Evolutionary conservation across 92 coral and sea anemone species (phyloP), one percentile per base, ranked within the genome.

Genomic region (Siderastrea siderea): DNA sequence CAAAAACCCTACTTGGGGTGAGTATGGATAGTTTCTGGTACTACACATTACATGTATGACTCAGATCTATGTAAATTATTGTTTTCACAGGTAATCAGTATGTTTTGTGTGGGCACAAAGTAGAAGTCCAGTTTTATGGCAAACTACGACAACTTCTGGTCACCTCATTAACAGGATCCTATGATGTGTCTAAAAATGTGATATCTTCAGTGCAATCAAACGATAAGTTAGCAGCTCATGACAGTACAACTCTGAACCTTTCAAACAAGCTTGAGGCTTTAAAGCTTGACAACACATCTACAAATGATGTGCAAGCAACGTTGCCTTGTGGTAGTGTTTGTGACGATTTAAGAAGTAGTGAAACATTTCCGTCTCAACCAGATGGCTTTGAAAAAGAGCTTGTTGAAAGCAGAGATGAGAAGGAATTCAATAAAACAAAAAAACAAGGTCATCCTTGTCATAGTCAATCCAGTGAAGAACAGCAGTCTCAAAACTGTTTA

Each of bases 81-180:
- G 26, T 88, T 79, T 74, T 87, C 47, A 43, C 78, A 97, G 99
- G 96, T 70, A 90, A 93, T n/a, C 92, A 83, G 57, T 90, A 68
- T 72, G 85, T 95, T 53, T 92, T 52, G 49, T 47, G 71, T 70
- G 95, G 93, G 1, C 90, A 94, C 62, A 58, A 69, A 68, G 72
- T 95, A 47, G 96, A 97, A 44, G 77, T 97, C 78, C 91, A 90
- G 52, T 95, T 92, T 68, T 95, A 95, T 90, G 99, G 99, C 4
- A 93, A 93, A 84, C 79, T 59, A 74, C 88, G 95, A 12, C 94
- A 92, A 9, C 92, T 97, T 47, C 81, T 79, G 74, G 97, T 97
- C 13, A 78, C 84, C 4, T 68, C 68, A n/a, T 38, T 85, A 2
- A 77, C 43, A 19, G 89, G 83, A 66, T 67, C 84, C 53, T 11